A percentile compares a stretch with the other conserved stretches of the same genome.
These are phyloP conservation scores for Macrotis lagotis DNA, from an alignment of 2,113 vertebrate genomes.

Conservation along the genomic window DNA sequence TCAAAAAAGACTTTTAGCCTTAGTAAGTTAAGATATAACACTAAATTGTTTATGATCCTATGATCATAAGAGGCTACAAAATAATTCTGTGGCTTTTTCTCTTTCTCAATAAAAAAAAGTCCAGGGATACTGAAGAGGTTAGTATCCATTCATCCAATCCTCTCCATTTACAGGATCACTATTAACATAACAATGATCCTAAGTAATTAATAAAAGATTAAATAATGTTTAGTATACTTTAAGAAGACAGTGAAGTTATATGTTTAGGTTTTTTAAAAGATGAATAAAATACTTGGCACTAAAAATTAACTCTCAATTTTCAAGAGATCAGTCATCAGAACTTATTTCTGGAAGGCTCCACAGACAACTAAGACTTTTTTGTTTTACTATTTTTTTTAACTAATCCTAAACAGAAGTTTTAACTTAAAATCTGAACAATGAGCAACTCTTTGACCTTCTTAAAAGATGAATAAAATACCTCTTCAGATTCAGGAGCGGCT, in stretches of 20 bases:
- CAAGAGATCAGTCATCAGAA: neutral
- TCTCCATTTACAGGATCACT: neutral
- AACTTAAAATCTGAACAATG: slow-evolving; percentile 8
- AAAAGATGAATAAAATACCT: slow-evolving; percentile 83
- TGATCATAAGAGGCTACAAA: neutral
- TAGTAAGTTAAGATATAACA: neutral
- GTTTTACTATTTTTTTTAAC: neutral
- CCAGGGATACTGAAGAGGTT: neutral
- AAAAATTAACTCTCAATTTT: neutral
- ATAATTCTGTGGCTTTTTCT: neutral
- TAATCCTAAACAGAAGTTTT: slow-evolving; percentile 26
- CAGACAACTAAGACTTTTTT: neutral
- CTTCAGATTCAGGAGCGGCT: slow-evolving; percentile 85
- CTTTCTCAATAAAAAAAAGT: neutral
- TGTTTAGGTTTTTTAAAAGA: neutral
- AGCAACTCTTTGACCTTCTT: slow-evolving; percentile 55
- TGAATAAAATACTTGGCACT: neutral
- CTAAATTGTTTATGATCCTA: neutral
- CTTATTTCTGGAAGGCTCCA: neutral
- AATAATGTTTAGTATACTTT: slow-evolving; percentile 20
- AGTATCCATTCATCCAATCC: neutral
- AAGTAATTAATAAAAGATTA: neutral
- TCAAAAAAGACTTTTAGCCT: neutral
- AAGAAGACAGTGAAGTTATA: slow-evolving; percentile 5
- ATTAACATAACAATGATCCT: neutral